Percentiles rank a stretch among this genome's conserved stretches.
These are phyloP conservation scores for Toxotes jaculatrix DNA, from an alignment of 2,113 vertebrate genomes.

Conservation along the genomic window DNA sequence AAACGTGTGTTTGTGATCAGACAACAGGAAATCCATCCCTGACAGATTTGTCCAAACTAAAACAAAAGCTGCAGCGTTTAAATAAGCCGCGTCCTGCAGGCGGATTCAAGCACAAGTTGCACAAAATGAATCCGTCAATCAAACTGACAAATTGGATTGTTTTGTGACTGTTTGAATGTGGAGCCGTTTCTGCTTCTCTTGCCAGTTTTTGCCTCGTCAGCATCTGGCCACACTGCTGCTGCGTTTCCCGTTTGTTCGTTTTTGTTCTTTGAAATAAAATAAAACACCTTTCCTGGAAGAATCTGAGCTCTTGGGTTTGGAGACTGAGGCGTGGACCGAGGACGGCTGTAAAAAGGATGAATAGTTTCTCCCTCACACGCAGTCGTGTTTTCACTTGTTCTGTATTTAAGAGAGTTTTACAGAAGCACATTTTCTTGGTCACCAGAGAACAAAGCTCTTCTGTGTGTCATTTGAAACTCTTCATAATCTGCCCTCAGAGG, in stretches of 20 bases:
- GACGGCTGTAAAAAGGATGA: not conserved
- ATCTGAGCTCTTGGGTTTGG: not conserved
- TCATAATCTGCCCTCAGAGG: conserved; percentile 59
- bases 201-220: not conserved
- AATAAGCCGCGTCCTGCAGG: conserved; percentile 3
- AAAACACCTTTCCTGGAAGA: too few relatives aligned
- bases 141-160: conserved; percentile 17
- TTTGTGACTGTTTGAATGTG: not conserved
- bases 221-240: conserved; percentile 1
- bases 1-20: not conserved
- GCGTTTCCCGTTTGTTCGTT: not conserved
- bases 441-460: conserved; percentile 24
- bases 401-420: conserved; percentile 30
- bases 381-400: conserved; percentile 37
- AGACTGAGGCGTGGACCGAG: not conserved
- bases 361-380: conserved; percentile 9
- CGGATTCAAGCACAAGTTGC: not conserved
- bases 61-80: conserved; percentile 6
- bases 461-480: conserved; percentile 38
- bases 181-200: not conserved
- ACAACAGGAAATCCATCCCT: conserved; percentile 2
- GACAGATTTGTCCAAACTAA: not conserved
- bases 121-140: conserved; percentile 52
- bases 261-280: too few relatives aligned
- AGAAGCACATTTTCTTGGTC: conserved; percentile 33